These are phyloP conservation scores for Macrotis lagotis DNA, from an alignment of 2,113 vertebrate genomes.

Conservation along the genomic window DNA sequence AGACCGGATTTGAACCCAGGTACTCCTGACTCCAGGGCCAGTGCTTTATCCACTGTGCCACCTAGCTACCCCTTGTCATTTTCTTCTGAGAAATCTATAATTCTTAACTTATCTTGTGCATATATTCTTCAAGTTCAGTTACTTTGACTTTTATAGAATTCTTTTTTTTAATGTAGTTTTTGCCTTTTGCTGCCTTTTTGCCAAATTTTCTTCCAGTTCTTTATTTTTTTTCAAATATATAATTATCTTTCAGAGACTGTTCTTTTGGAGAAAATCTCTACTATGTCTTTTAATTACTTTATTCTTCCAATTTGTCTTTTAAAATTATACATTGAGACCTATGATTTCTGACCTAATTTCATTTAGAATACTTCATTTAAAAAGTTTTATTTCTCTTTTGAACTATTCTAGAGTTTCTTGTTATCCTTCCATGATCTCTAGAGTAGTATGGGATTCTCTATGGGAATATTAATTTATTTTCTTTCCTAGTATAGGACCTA, in stretches of 20 bases:
- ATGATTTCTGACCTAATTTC: neutral
- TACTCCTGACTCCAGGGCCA: no score
- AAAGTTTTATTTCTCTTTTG: neutral
- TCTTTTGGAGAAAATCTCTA: neutral
- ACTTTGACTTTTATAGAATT: neutral
- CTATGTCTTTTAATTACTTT: neutral
- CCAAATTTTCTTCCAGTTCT: neutral
- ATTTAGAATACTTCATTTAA: neutral
- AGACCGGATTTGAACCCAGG: no score
- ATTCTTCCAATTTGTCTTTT: neutral
- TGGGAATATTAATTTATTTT: neutral
- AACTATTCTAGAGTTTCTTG: neutral
- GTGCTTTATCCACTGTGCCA: no score
- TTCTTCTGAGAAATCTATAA: neutral
- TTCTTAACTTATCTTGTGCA: neutral
- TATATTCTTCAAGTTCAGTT: neutral
- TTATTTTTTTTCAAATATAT: neutral
- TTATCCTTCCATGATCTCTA: neutral
- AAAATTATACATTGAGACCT: neutral
- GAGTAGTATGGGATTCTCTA: neutral
- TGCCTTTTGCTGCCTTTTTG: neutral
- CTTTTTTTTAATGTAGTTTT: neutral
- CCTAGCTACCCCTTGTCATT: no score
- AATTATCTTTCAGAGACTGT: neutral
- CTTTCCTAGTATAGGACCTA: neutral